These are phyloP conservation scores for Buphagus erythrorhynchus DNA, from an alignment of 2,797 vertebrate species.

Conservation along the genomic window DNA sequence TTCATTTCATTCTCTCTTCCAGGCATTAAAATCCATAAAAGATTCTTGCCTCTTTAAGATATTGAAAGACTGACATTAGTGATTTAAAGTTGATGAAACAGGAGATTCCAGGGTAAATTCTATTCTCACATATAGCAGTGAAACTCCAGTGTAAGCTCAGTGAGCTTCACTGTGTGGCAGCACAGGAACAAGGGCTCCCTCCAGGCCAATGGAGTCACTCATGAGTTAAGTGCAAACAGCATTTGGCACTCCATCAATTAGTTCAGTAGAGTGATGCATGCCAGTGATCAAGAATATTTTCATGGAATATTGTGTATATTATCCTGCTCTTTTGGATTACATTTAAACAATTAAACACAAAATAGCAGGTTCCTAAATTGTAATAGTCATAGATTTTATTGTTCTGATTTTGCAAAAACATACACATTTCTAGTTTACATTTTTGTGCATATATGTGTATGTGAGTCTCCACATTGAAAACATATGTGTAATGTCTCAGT, in stretches of 20 bases:
- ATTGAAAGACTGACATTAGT: background rate
- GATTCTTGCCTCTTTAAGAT: background rate
- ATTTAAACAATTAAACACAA: background rate
- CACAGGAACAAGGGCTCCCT: background rate
- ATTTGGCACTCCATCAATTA: background rate
- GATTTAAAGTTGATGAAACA: background rate
- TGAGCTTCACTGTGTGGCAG: background rate
- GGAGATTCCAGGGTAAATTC: background rate
- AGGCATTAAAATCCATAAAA: background rate
- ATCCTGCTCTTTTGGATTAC: background rate
- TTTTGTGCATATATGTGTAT: background rate
- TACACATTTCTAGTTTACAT: background rate
- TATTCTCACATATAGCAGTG: background rate
- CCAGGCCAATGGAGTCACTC: accelerated
- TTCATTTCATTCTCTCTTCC: background rate
- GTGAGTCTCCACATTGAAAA: background rate
- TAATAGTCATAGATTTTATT: background rate
- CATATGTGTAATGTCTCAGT: background rate
- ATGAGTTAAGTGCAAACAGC: background rate
- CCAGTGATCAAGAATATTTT: background rate
- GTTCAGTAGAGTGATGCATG: background rate
- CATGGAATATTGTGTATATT: background rate
- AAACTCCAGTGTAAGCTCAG: background rate
- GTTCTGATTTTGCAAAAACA: background rate
- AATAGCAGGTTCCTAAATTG: background rate